A percentile compares a stretch with the other conserved stretches of the same genome.
phyloP scores from a whole-genome alignment of 92 coral and sea anemone species.

The Anthopleura xanthogrammica region DNA sequence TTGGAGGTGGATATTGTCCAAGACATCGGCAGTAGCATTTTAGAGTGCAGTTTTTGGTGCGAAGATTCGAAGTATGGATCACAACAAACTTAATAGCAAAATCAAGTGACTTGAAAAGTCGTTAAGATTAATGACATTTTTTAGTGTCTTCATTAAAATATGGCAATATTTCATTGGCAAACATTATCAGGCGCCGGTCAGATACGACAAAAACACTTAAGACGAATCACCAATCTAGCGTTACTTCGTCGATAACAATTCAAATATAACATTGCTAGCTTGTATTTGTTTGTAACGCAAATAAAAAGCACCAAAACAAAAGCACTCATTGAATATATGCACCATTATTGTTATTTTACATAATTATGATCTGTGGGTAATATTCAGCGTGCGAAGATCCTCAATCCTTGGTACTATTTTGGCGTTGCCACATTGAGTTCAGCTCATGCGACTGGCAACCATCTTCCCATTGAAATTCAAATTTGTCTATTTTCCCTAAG shows the following conservation, averaged over 20 bases:
- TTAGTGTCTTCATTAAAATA: constrained; percentile 5
- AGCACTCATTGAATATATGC: not conserved
- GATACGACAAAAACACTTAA: constrained; percentile 1
- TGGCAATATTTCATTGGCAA: constrained; percentile 5
- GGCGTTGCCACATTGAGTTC: not conserved
- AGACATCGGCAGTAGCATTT: not conserved
- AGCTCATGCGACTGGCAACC: not conserved
- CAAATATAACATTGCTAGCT: not conserved
- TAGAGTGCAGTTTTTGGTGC: not conserved
- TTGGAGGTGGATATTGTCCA: not conserved
- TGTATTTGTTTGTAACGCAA: not conserved
- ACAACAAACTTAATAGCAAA: not conserved
- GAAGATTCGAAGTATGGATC: not conserved
- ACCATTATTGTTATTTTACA: not conserved
- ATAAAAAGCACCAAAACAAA: not conserved
- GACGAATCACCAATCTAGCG: not conserved
- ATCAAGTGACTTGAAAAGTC: not conserved
- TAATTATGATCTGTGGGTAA: not conserved
- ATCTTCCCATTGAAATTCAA: constrained; percentile 5
- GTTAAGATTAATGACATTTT: constrained; percentile 1
- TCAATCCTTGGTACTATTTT: not conserved
- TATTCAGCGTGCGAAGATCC: not conserved
- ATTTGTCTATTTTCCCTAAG: not conserved
- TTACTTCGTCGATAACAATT: not conserved
- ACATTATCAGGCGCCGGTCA: not conserved